Evolutionary conservation across 2,113 vertebrate species (phyloP).

Genomic region (Brachyhypopomus gauderio): DNA sequence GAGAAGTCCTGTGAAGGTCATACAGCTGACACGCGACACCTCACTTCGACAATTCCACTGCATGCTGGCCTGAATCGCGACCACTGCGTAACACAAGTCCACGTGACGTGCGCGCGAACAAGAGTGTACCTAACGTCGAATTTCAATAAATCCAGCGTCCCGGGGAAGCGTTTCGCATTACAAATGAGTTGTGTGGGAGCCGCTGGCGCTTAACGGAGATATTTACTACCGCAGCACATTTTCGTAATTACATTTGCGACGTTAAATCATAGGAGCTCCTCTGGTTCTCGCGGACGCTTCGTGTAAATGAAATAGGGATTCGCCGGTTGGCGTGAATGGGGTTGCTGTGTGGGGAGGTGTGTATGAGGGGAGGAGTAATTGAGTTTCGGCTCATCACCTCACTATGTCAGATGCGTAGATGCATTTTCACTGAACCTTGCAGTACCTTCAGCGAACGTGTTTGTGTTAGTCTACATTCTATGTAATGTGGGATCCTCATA

Average conservation of each 20-base stretch:
- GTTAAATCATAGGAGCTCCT: slow-evolving; percentile 63
- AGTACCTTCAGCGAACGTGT: slow-evolving; percentile 37
- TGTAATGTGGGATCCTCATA: background rate
- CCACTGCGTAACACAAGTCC: slow-evolving; percentile 43
- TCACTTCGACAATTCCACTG: too few relatives aligned
- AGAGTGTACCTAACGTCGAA: slow-evolving; percentile 55
- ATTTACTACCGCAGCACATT: slow-evolving; percentile 68
- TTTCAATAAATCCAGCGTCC: slow-evolving; percentile 58
- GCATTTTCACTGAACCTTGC: slow-evolving; percentile 5
- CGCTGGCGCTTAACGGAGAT: slow-evolving; percentile 61
- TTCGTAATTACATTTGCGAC: slow-evolving; percentile 69
- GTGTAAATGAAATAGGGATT: slow-evolving; percentile 57
- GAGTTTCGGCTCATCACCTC: slow-evolving; percentile 59
- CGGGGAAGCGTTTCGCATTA: slow-evolving; percentile 56
- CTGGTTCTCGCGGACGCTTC: slow-evolving; percentile 51
- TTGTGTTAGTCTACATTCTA: slow-evolving; percentile 26
- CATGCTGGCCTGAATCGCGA: too few relatives aligned
- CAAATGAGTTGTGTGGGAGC: slow-evolving; percentile 64
- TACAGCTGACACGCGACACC: too few relatives aligned
- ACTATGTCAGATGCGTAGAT: slow-evolving; percentile 50
- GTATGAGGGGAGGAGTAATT: slow-evolving; percentile 40
- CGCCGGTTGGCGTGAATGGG: slow-evolving; percentile 21
- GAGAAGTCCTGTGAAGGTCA: too few relatives aligned
- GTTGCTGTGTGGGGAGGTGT: background rate
- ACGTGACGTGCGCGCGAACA: background rate